phyloP scores from a whole-genome alignment of 2,888 invertebrate genomes.

The Taenaris catops region DNA sequence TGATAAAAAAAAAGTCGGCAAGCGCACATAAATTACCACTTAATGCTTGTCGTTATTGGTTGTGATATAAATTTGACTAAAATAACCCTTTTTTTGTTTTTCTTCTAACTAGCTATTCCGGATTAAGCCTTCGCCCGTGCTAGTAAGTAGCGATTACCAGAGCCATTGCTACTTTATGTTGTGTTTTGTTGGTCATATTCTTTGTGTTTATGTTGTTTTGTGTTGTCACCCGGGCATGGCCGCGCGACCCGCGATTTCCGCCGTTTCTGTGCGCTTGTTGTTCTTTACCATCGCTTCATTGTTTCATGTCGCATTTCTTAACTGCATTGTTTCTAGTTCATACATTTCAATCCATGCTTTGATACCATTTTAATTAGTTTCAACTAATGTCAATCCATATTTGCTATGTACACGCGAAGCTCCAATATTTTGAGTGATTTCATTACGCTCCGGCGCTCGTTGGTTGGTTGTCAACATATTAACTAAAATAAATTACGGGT shows the following conservation, averaged over 20 bases:
- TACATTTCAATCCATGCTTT: background rate
- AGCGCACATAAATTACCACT: conserved; percentile 67
- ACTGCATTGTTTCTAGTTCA: conserved; percentile 16
- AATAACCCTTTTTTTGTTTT: conserved; percentile 57
- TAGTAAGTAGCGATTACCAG: conserved; percentile 91
- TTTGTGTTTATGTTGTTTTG: conserved; percentile 33
- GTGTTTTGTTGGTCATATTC: conserved; percentile 34
- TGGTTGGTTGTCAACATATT: too few relatives aligned
- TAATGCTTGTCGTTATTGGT: conserved; percentile 60
- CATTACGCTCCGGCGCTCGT: too few relatives aligned
- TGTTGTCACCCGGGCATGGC: conserved; percentile 71
- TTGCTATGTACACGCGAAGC: background rate
- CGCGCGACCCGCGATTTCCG: conserved; percentile 58
- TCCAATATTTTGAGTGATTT: too few relatives aligned
- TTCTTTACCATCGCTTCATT: conserved; percentile 63
- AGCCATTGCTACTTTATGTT: conserved; percentile 68
- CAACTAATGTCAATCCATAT: background rate
- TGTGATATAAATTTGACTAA: conserved; percentile 36
- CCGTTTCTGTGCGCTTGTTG: conserved; percentile 79
- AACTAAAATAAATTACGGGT: too few relatives aligned
- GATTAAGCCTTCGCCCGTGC: conserved; percentile 98
- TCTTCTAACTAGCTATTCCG: conserved; percentile 94
- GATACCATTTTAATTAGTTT: background rate
- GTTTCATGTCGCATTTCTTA: conserved; percentile 25
- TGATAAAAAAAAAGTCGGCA: conserved; percentile 55